phyloP scores from a whole-genome alignment of 2,797 vertebrate species.

The Epinephelus awoara region DNA sequence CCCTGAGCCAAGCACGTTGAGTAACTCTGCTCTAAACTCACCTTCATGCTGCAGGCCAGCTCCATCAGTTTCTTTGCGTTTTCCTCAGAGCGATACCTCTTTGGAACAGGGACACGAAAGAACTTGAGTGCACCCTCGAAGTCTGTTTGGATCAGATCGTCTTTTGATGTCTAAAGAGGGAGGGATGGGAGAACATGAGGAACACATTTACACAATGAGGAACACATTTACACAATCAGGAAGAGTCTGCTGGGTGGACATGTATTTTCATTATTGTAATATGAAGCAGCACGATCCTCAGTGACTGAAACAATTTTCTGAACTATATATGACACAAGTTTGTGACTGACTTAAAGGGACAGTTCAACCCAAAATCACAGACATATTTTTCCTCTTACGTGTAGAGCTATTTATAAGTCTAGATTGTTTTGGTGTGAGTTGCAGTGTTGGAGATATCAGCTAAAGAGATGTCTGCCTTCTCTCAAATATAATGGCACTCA shows the following conservation, averaged over 20 bases:
- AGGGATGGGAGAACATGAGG: background rate
- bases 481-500: no score
- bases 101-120: conserved; percentile 98
- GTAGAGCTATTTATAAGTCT: no score
- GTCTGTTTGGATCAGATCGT: conserved; percentile 95
- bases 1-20: no score
- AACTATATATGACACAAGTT: background rate
- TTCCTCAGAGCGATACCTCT: conserved; percentile 98
- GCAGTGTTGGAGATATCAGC: no score
- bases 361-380: no score
- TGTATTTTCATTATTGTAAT: background rate
- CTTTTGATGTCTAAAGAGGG: conserved; percentile 92
- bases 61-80: conserved; percentile 99
- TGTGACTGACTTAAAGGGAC: background rate
- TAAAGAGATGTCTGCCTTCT: no score
- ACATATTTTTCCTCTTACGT: no score
- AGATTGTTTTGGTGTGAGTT: no score
- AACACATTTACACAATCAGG: background rate
- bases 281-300: background rate
- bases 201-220: background rate
- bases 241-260: background rate
- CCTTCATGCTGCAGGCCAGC: conserved; percentile 98
- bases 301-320: background rate
- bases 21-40: conserved; percentile 70
- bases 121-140: conserved; percentile 99